These are phyloP conservation scores for Chloroclystis v-ata DNA, from an alignment of 2,888 invertebrate species.

Conservation along the genomic window DNA sequence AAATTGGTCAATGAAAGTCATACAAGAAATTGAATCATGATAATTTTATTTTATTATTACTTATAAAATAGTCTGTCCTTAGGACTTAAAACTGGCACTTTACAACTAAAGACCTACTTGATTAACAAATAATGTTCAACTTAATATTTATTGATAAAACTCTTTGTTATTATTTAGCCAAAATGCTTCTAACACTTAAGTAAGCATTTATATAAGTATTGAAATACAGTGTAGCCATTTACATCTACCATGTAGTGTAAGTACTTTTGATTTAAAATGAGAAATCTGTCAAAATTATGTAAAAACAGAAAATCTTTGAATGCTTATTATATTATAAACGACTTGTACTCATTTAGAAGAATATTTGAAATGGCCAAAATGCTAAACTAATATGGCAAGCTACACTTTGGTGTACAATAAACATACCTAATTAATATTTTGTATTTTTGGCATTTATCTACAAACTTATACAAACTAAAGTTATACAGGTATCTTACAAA, in stretches of 20 bases:
- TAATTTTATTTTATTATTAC: constrained; percentile 21
- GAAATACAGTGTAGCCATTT: not conserved
- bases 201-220: not conserved
- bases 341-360: not conserved
- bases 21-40: too few relatives aligned
- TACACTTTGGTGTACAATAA: constrained; percentile 71
- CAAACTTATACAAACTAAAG: not conserved
- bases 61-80: constrained; percentile 52
- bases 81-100: constrained; percentile 53
- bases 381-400: constrained; percentile 74
- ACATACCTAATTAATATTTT: constrained; percentile 19
- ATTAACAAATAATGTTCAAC: not conserved
- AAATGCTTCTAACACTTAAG: not conserved
- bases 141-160: not conserved
- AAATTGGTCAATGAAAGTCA: constrained; percentile 8
- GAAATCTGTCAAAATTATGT: too few relatives aligned
- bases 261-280: not conserved
- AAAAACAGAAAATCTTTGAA: too few relatives aligned
- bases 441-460: constrained; percentile 27
- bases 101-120: constrained; percentile 24
- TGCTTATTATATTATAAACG: too few relatives aligned
- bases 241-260: not conserved
- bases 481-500: not conserved
- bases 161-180: not conserved
- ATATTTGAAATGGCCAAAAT: constrained; percentile 44